phyloP scores from a whole-genome alignment of 2,113 vertebrate species.

The Coptodon bakossiorum region DNA sequence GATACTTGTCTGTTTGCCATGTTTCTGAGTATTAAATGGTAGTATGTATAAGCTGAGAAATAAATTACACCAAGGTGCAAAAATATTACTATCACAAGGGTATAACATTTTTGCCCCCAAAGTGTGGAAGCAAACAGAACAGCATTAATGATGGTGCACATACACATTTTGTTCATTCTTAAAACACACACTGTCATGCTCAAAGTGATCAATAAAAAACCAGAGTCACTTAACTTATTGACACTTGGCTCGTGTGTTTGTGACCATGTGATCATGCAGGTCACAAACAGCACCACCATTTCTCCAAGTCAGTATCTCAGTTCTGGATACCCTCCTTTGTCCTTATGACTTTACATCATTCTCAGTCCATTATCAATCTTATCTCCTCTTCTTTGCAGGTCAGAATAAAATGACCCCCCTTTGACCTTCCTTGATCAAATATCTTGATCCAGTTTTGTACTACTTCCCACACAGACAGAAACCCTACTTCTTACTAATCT shows the following conservation, averaged over 20 bases:
- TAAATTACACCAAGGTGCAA: background rate
- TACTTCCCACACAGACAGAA: background rate
- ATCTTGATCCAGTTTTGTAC: background rate
- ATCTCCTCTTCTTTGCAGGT: background rate
- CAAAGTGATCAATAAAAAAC: background rate
- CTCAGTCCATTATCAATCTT: background rate
- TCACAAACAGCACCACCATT: background rate
- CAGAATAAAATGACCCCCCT: background rate
- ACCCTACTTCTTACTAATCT: background rate
- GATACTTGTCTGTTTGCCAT: background rate
- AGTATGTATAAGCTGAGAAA: background rate
- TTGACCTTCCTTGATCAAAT: background rate
- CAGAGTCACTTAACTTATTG: background rate
- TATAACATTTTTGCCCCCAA: background rate
- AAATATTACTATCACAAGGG: background rate
- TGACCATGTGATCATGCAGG: background rate
- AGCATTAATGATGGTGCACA: background rate
- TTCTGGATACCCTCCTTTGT: background rate
- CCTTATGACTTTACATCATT: background rate
- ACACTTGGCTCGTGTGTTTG: background rate
- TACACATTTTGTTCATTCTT: background rate
- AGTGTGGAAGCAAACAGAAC: background rate
- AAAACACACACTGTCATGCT: background rate
- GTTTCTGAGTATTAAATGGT: background rate
- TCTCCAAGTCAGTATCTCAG: background rate